These are phyloP conservation scores for Sclerodermus sp. DNA, from an alignment of 2,888 invertebrate genomes.

Conservation along the genomic window DNA sequence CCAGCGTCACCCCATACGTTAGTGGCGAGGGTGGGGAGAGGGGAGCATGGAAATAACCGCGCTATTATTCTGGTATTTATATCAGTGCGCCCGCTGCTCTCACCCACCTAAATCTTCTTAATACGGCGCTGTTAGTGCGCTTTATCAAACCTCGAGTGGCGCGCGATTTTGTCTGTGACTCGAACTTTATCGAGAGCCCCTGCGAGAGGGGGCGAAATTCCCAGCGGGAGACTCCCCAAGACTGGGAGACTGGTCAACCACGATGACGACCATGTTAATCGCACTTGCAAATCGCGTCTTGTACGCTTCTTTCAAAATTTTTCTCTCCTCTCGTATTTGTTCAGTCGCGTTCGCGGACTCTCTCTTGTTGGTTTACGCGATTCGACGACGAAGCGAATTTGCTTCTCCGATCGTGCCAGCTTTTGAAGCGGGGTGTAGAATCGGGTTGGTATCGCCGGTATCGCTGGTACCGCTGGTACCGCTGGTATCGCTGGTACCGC, in stretches of 20 bases:
- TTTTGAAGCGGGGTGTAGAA: no score
- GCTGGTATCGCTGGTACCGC: no score
- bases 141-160: slow-evolving; percentile 37
- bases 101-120: slow-evolving; percentile 49
- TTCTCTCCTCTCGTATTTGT: no score
- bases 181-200: slow-evolving; percentile 2
- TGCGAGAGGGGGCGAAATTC: slow-evolving; percentile 13
- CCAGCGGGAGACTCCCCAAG: slow-evolving; percentile 8
- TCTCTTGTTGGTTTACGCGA: no score
- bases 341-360: no score
- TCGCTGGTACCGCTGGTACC: no score
- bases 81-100: slow-evolving; percentile 36
- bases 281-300: no score
- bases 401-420: no score
- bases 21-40: slow-evolving; percentile 19
- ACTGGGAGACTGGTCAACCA: slow-evolving; percentile 1
- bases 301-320: no score
- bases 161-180: background rate
- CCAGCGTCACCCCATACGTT: slow-evolving; percentile 49
- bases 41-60: slow-evolving; percentile 37
- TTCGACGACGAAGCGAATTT: no score
- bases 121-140: slow-evolving; percentile 47
- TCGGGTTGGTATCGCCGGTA: no score
- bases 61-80: slow-evolving; percentile 53
- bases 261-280: no score